Base-by-base conservation (phyloP, 1,140 invertebrate genomes). In the Stenopsyche tienmushanensis region DNA sequence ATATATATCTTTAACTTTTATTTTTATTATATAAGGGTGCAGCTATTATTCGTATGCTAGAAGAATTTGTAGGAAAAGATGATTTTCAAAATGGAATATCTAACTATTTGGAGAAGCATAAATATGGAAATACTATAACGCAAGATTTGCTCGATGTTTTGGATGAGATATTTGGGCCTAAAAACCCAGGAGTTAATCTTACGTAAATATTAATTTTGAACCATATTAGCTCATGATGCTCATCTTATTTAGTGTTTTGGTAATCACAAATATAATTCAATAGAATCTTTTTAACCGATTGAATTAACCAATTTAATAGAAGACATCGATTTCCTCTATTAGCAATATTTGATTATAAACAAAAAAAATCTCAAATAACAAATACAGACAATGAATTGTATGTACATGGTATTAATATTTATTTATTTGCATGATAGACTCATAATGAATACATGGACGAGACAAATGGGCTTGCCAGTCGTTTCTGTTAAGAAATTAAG, bases 391-490 rank as follows among this genome's bases (percentile, higher is more conserved):
- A 7, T 39, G 7, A 39, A 74, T 3, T 76, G n/a, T n/a, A n/a
- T n/a, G n/a, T n/a, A n/a, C n/a, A n/a, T n/a, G n/a, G n/a, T n/a
- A n/a, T n/a, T n/a, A n/a, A n/a, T n/a, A n/a, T n/a, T n/a, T n/a
- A n/a, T n/a, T n/a, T n/a, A n/a, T n/a, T n/a, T 75, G 74, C 42
- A 53, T 85, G 85, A 0, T 57, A 85, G 85, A 0, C 74, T 83
- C 15, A 89, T 97, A 47, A 93, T 98, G 90, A 86, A 94, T 69
- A 95, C 93, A 0, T 98, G 94, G 92, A 95, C 91, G 0, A 82
- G 85, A 34, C 95, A 98, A 80, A 96, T 92, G 89, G 95, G 95
- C 5, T 93, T 89, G 70, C 95, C 96, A 0, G 82, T 96, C 0
- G 78, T 97, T 0, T 85, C 79, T 1, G 86, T 92, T 1, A 78